Conservation (phyloP, 35 echinoderm and acorn worm genomes). For the Ophiothrix spiculata region DNA sequence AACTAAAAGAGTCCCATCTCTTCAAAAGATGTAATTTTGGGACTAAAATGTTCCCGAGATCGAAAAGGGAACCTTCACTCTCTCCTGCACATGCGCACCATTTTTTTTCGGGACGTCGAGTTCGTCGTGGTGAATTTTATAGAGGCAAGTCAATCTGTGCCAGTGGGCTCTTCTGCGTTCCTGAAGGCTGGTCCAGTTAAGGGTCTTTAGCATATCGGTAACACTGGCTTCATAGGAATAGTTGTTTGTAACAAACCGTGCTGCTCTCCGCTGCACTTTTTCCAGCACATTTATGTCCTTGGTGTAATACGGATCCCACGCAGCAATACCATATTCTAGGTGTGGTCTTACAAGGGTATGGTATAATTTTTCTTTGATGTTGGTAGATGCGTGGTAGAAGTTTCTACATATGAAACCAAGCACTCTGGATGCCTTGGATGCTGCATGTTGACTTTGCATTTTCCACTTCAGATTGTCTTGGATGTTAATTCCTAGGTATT, state of each 20-base stretch:
- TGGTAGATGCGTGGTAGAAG: background rate
- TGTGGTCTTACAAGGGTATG: constrained; percentile 19
- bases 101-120: too few species aligned
- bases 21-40: too few species aligned
- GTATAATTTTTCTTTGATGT: background rate
- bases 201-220: too few species aligned
- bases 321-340: constrained; percentile 21
- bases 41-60: too few species aligned
- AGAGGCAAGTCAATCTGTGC: too few species aligned
- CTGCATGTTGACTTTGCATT: background rate
- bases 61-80: too few species aligned
- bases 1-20: too few species aligned
- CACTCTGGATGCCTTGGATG: background rate
- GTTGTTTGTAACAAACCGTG: background rate
- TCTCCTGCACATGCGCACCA: too few species aligned
- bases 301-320: background rate
- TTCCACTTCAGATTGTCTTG: background rate
- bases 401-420: background rate
- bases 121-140: too few species aligned
- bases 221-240: too few species aligned
- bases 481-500: background rate
- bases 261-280: constrained; percentile 9
- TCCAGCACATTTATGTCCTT: background rate
- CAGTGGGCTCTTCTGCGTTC: too few species aligned
- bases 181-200: too few species aligned